Percentiles rank a stretch among this genome's conserved stretches.
phyloP scores from a whole-genome alignment of 2,888 invertebrate genomes.

The Eilema sororculum region DNA sequence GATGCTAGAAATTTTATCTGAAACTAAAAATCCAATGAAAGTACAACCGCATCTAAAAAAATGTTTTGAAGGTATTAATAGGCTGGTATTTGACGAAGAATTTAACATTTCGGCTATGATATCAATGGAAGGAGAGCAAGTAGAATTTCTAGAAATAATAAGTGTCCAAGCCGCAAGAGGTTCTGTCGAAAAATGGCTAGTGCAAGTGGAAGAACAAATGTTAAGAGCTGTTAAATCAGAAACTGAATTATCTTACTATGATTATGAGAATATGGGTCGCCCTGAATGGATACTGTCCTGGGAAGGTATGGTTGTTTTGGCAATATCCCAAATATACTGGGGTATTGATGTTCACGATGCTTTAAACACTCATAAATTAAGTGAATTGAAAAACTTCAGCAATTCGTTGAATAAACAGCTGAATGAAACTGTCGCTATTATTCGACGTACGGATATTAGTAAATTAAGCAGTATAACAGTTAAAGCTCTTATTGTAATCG shows the following conservation, averaged over 20 bases:
- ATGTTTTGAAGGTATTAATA: constrained; percentile 95
- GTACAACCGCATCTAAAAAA: constrained; percentile 95
- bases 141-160: constrained; percentile 88
- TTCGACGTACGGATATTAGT: constrained; percentile 90
- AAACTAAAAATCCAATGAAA: constrained; percentile 94
- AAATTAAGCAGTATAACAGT: constrained; percentile 92
- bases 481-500: constrained; percentile 93
- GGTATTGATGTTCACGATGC: constrained; percentile 91
- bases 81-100: constrained; percentile 90
- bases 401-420: constrained; percentile 88
- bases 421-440: constrained; percentile 91
- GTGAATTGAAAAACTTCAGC: constrained; percentile 87
- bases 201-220: constrained; percentile 95
- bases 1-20: constrained; percentile 95
- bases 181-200: constrained; percentile 95
- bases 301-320: constrained; percentile 94
- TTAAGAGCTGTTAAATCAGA: constrained; percentile 90
- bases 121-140: constrained; percentile 92
- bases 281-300: constrained; percentile 91
- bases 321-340: constrained; percentile 94
- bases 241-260: constrained; percentile 89
- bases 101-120: constrained; percentile 92
- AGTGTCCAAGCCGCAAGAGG: constrained; percentile 92
- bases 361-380: constrained; percentile 86
- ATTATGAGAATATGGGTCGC: constrained; percentile 87